A percentile compares a stretch with the other conserved stretches of the same genome.
Evolutionary conservation across 2,888 invertebrate genomes (phyloP).

Genomic region (Gandaritis pyraliata): DNA sequence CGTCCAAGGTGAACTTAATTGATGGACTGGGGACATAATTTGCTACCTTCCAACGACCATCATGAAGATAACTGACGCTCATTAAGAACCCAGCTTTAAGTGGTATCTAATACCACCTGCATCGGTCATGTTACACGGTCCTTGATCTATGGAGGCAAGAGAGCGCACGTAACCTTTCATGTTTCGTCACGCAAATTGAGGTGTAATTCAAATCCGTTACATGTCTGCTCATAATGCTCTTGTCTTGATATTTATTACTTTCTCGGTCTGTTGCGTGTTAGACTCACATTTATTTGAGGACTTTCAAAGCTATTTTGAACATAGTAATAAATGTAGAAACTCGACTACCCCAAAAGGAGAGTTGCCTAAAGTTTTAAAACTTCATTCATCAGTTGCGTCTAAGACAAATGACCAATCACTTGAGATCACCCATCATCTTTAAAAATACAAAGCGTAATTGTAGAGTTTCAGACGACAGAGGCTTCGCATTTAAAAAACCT

Average conservation of each 20-base stretch:
- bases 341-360: background rate
- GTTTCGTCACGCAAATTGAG: conserved; percentile 41
- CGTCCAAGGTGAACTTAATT: too few relatives aligned
- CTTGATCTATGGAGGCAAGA: conserved; percentile 65
- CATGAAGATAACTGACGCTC: background rate
- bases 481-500: too few relatives aligned
- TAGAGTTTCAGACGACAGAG: too few relatives aligned
- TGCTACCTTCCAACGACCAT: too few relatives aligned
- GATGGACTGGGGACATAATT: too few relatives aligned
- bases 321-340: background rate
- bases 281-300: conserved; percentile 28
- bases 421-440: too few relatives aligned
- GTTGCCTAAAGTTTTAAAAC: background rate
- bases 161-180: conserved; percentile 45
- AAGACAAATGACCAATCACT: too few relatives aligned
- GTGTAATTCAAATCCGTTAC: conserved; percentile 45
- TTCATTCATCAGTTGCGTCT: background rate
- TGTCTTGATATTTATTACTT: conserved; percentile 33
- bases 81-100: background rate
- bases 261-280: conserved; percentile 29
- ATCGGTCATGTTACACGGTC: conserved; percentile 46
- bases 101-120: conserved; percentile 20
- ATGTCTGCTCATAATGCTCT: conserved; percentile 35
- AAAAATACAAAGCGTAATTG: too few relatives aligned
- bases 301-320: conserved; percentile 22